Evolutionary conservation across 2,888 invertebrate species (phyloP).

Genomic region (Aspidiotus destructor): DNA sequence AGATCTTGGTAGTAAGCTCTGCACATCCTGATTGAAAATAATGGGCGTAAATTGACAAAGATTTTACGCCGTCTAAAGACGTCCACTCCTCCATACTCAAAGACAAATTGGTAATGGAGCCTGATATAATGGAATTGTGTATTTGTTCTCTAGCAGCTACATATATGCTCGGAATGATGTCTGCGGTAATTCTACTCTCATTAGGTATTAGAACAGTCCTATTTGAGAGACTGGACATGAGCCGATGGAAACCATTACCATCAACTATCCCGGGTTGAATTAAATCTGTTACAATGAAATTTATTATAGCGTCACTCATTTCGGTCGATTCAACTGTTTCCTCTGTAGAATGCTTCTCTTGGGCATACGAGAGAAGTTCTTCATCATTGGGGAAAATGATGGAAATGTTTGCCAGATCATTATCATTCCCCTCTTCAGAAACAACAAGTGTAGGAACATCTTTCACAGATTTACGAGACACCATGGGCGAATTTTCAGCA

Average conservation of each 20-base stretch:
- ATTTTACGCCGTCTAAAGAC: slow-evolving; percentile 41
- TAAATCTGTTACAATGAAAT: slow-evolving; percentile 45
- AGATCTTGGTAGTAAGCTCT: slow-evolving; percentile 42
- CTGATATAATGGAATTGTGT: slow-evolving; percentile 34
- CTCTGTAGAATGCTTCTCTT: neutral
- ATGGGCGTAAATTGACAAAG: slow-evolving; percentile 41
- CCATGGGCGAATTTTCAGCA: neutral
- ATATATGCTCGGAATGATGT: slow-evolving; percentile 45
- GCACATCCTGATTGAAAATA: slow-evolving; percentile 39
- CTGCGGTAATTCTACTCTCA: slow-evolving; percentile 43
- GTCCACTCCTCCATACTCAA: slow-evolving; percentile 46
- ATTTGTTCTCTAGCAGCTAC: slow-evolving; percentile 40
- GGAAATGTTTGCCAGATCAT: slow-evolving; percentile 40
- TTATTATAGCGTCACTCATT: slow-evolving; percentile 45
- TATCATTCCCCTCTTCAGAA: slow-evolving; percentile 41
- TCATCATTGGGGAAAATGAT: slow-evolving; percentile 42
- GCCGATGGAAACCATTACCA: slow-evolving; percentile 44
- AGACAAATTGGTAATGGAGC: slow-evolving; percentile 40
- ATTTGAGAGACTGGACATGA: slow-evolving; percentile 44
- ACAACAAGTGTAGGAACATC: slow-evolving; percentile 43
- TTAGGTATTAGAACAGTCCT: slow-evolving; percentile 39
- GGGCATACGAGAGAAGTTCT: slow-evolving; percentile 32
- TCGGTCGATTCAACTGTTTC: slow-evolving; percentile 8
- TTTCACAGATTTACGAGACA: slow-evolving; percentile 1
- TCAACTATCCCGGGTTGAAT: slow-evolving; percentile 46